Percentiles rank a stretch among this genome's conserved stretches.
Conservation (phyloP, 2,113 vertebrate species). For the Hippocampus barbouri region DNA sequence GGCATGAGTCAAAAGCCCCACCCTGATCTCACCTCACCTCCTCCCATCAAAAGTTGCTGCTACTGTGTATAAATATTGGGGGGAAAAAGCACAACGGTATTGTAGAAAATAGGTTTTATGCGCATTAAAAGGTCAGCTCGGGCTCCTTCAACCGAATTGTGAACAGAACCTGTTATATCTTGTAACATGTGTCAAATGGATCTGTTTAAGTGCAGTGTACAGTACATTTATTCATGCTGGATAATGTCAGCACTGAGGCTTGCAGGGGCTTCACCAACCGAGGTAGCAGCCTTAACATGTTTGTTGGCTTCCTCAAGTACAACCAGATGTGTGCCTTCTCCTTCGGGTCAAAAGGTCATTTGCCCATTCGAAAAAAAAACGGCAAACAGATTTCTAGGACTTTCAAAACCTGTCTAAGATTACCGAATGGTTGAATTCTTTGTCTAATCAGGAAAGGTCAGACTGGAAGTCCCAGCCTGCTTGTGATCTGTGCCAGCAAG, state of each 20-base stretch:
- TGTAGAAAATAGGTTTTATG: not conserved
- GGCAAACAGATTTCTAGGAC: not conserved
- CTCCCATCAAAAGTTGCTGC: not conserved
- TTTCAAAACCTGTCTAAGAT: not conserved
- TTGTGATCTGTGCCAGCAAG: constrained; percentile 15
- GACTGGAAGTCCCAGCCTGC: constrained; percentile 6
- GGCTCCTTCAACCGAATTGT: not conserved
- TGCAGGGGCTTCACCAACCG: constrained; percentile 29
- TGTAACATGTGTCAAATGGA: not conserved
- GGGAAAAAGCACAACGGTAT: not conserved
- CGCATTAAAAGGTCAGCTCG: not conserved
- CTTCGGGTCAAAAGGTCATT: constrained; percentile 35
- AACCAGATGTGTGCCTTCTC: constrained; percentile 57
- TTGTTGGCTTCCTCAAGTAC: constrained; percentile 50
- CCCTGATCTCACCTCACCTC: not conserved
- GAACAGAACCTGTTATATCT: not conserved
- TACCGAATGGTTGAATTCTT: not conserved
- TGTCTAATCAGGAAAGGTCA: constrained; percentile 1
- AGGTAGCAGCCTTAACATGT: constrained; percentile 41
- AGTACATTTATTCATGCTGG: not conserved
- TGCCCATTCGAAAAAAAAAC: constrained; percentile 8
- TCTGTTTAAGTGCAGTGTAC: not conserved
- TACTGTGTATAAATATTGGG: not conserved
- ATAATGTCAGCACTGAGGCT: constrained; percentile 9
- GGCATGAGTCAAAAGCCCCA: constrained; percentile 37